Evolutionary conservation across 1,140 invertebrate species (phyloP), one percentile per base, ranked within the genome.

Genomic region (Centruroides sculpturatus): DNA sequence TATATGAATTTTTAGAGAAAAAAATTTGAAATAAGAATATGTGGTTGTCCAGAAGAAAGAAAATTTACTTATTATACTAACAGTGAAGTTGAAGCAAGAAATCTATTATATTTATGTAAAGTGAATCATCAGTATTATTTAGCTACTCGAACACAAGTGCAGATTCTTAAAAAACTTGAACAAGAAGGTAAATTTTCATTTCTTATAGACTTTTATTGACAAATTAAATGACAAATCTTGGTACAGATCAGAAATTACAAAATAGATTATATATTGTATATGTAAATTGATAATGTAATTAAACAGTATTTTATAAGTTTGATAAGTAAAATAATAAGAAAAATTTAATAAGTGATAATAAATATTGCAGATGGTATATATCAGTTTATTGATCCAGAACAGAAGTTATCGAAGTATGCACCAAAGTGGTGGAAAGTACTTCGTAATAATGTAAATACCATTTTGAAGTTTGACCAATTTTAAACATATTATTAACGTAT

Each of bases 61-160:
- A 91, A 92, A 71, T 83, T 93, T 63, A 87, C 88, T 0, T 82
- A 94, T 59, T 95, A 91, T 72, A 88, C 90, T 12, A 84, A 83
- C 23, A 89, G 84, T 70, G 92, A 96, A 75, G 89, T 90, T 68
- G 92, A 92, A 72, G 91, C 90, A 70, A 87, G 92, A 76, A 83
- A 92, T 67, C 76, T 96, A 62, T 79, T 96, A 61, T 82, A 84
- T 12, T 78, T 96, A 13, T 95, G 91, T 75, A 84, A 86, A 68
- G 85, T 88, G 64, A 93, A 90, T 7, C 92, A 96, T 77, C 89
- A 93, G 73, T 95, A 94, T 76, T 89, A 87, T 67, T 89, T 95
- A 87, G 86, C 88, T 69, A 84, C 93, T 69, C 85, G 89, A 57
- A 83, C 86, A 13, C 81, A 87, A 67, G 76, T 91, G 36, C 85